phyloP scores from a whole-genome alignment of 2,797 vertebrate species.

The Mormyrus hasselquistii region DNA sequence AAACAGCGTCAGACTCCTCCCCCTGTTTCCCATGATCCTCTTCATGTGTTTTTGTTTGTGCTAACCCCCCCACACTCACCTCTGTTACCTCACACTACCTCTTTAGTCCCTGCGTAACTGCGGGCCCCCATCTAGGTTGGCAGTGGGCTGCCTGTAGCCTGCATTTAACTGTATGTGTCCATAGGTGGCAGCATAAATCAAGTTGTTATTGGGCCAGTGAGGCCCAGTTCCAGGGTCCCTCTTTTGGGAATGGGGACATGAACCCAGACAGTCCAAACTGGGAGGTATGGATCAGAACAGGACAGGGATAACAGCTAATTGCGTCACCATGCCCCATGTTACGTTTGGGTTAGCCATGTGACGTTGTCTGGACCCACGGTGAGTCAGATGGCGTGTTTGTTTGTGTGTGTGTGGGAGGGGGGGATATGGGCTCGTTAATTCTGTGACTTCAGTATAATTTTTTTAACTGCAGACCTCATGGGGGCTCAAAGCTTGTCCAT shows the following conservation, averaged over 20 bases:
- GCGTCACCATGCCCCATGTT: conserved; percentile 40
- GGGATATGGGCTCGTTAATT: background rate
- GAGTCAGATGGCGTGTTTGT: conserved; percentile 25
- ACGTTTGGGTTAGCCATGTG: conserved; percentile 43
- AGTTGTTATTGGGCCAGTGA: conserved; percentile 33
- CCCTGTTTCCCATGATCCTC: background rate
- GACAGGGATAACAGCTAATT: conserved; percentile 34
- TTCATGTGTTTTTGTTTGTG: background rate
- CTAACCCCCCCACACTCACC: background rate
- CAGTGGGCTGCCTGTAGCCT: conserved; percentile 20
- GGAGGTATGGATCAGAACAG: conserved; percentile 5
- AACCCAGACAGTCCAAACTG: conserved; percentile 23
- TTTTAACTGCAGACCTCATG: background rate
- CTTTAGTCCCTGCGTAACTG: background rate
- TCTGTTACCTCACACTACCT: background rate
- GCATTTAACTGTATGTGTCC: conserved; percentile 55
- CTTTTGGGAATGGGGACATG: conserved; percentile 27
- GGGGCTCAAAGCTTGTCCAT: background rate
- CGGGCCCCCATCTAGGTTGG: background rate
- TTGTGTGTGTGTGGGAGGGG: background rate
- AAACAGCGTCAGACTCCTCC: background rate
- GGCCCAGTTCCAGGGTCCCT: conserved; percentile 1
- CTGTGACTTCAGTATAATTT: background rate
- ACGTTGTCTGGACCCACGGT: conserved; percentile 45
- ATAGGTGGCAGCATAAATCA: conserved; percentile 70